Evolutionary conservation across 2,797 vertebrate genomes (phyloP), one percentile per base, ranked within the genome.

Genomic region (Syndactyla subalaris): DNA sequence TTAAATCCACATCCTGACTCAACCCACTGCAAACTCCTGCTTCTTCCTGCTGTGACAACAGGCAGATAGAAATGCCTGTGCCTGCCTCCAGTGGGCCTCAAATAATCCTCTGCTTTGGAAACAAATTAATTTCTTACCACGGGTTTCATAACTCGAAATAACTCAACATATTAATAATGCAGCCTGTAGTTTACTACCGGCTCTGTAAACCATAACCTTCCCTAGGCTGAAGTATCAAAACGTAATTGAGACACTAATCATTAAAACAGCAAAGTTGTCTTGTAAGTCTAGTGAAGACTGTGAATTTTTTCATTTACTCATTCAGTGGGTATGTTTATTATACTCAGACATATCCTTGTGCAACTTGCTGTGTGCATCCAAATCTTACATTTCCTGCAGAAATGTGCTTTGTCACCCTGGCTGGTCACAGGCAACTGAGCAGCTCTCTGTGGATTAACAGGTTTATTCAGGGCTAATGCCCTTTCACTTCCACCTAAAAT

Each of bases 1-100:
- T 78, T 78, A 91, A 95, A 92, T 81, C 59, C 74, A 84, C 80
- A 34, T 63, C 68, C 88, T 91, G 88, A 85, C 59, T 92, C 89
- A 95, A 79, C 36, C 26, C 63, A 12, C 30, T 55, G 65, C 73
- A 45, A 41, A 26, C 61, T 71, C 51, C 78, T 63, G 58, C 66
- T 90, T 49, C 32, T 74, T 87, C 91, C 91, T 8, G 2, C 87
- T 89, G 73, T 59, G 80, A 89, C 80, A 72, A 63, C 66, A 63
- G 85, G 80, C 7, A 5, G 68, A 55, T 22, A 67, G 73, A 84
- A 90, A 88, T 36, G 73, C 73, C 61, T 75, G 62, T 2, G 6
- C 71, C 32, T 59, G 3, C 51, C 71, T 86, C 70, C 88, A 88
- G 36, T 4, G 48, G 46, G 51, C 78, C 74, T 81, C 62, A 78